phyloP scores from a whole-genome alignment of 1,140 invertebrate species.

The Platyura marginata region DNA sequence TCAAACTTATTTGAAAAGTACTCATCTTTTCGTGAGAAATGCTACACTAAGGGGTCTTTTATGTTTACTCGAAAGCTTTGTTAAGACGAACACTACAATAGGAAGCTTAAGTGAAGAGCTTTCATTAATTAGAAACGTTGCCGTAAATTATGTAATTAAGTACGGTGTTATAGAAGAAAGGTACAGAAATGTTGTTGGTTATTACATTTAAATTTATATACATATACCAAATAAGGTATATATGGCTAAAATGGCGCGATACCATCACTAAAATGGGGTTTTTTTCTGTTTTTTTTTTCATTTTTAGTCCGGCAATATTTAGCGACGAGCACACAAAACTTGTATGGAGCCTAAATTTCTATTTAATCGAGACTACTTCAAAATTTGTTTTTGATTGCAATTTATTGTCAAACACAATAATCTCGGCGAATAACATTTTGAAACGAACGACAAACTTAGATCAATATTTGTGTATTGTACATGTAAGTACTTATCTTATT shows the following conservation, averaged over 20 bases:
- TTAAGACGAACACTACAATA: conserved; percentile 32
- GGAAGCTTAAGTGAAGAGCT: conserved; percentile 34
- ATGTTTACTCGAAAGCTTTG: conserved; percentile 51
- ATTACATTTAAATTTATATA: background rate
- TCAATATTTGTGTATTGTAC: conserved; percentile 20
- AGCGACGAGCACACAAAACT: conserved; percentile 17
- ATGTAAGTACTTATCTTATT: conserved; percentile 15
- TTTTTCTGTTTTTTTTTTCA: conserved; percentile 6
- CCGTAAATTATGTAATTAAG: conserved; percentile 48
- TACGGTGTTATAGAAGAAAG: conserved; percentile 34
- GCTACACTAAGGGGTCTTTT: conserved; percentile 54
- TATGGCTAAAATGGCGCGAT: too few species aligned
- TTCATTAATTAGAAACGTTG: conserved; percentile 37
- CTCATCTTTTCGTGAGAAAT: conserved; percentile 25
- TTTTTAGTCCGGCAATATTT: conserved; percentile 3
- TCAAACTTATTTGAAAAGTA: background rate
- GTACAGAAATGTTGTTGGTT: conserved; percentile 20
- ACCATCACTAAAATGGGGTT: too few species aligned
- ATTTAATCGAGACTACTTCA: conserved; percentile 27
- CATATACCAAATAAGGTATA: too few species aligned
- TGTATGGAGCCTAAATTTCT: conserved; percentile 19
- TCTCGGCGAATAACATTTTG: conserved; percentile 18
- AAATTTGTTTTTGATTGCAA: conserved; percentile 23
- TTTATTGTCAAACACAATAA: conserved; percentile 20
- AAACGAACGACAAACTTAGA: conserved; percentile 17